These are phyloP conservation scores for Amazona vittata DNA, from an alignment of 2,113 vertebrate genomes.

Conservation along the genomic window DNA sequence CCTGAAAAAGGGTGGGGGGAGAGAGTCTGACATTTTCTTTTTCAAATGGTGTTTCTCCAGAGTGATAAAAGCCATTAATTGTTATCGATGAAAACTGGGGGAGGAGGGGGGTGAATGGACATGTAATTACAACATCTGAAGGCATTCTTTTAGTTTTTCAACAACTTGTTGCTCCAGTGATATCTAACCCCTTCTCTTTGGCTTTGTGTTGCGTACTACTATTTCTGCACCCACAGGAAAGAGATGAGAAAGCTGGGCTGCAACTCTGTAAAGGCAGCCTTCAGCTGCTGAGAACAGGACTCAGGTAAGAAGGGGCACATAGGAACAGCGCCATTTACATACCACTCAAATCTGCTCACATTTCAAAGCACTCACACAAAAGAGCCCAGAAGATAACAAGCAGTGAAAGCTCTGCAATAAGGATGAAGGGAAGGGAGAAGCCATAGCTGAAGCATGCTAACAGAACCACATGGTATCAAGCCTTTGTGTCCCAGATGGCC, in stretches of 20 bases:
- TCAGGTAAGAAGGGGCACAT: not conserved
- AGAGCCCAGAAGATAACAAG: not conserved
- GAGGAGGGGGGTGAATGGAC: not conserved
- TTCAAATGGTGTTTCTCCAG: not conserved
- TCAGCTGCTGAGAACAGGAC: not conserved
- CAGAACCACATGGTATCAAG: not conserved
- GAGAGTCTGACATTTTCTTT: not conserved
- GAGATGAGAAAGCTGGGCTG: not conserved
- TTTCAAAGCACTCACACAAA: not conserved
- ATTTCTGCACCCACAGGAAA: not conserved
- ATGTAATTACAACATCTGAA: not conserved
- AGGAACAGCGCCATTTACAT: not conserved
- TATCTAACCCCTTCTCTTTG: not conserved
- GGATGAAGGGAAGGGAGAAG: not conserved
- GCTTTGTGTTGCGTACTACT: not conserved
- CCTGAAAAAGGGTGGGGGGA: fast-evolving
- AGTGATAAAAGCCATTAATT: not conserved
- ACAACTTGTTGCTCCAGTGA: not conserved
- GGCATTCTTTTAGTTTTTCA: not conserved
- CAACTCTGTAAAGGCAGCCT: not conserved
- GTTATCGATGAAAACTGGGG: not conserved
- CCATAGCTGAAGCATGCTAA: not conserved
- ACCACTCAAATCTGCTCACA: not conserved
- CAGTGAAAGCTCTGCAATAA: not conserved
- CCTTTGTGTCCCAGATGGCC: not conserved